A percentile compares a stretch with the other conserved stretches of the same genome.
phyloP scores from a whole-genome alignment of 2,888 invertebrate genomes.

The Pachycephus smyrnensis region DNA sequence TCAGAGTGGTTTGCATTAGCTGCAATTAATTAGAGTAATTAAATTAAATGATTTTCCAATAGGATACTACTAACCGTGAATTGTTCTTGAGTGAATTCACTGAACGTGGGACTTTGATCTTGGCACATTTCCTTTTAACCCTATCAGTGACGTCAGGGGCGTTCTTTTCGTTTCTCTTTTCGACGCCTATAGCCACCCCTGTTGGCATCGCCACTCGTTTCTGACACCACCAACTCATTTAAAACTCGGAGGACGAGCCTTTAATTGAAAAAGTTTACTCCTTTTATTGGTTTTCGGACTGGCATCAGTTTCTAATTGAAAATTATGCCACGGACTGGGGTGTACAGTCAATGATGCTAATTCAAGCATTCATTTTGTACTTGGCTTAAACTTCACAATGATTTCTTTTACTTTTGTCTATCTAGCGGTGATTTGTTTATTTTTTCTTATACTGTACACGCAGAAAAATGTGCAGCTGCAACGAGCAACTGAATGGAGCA shows the following conservation, averaged over 20 bases:
- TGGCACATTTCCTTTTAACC: constrained; percentile 6
- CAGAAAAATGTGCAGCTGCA: neutral
- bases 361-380: neutral
- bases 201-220: neutral
- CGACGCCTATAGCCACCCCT: neutral
- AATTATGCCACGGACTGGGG: constrained; percentile 38
- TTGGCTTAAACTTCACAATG: neutral
- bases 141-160: constrained; percentile 8
- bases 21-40: neutral
- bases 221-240: constrained; percentile 44
- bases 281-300: constrained; percentile 36
- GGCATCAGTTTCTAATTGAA: constrained; percentile 42
- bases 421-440: neutral
- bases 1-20: neutral
- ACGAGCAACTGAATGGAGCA: neutral
- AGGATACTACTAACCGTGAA: neutral
- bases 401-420: neutral
- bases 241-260: constrained; percentile 48
- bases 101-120: neutral
- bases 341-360: constrained; percentile 1
- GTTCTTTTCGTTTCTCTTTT: neutral
- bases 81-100: neutral
- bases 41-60: constrained; percentile 4
- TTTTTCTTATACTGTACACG: neutral
- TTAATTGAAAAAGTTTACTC: constrained; percentile 61